These are phyloP conservation scores for Silurus lanzhouensis DNA, from an alignment of 2,797 vertebrate species.

Conservation along the genomic window DNA sequence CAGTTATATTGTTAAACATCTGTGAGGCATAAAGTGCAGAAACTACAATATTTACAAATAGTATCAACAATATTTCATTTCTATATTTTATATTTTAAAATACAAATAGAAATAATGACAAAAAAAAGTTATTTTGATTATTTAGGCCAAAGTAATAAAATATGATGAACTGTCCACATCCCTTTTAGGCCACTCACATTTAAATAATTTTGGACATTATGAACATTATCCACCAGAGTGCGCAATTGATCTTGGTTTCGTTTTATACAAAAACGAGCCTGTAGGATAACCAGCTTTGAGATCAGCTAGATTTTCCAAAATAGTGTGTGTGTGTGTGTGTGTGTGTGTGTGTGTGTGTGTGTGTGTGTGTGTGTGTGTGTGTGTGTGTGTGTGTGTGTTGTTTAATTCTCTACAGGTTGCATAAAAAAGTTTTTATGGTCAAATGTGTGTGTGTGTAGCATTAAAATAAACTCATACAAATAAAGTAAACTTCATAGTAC, in stretches of 20 bases:
- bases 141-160: background rate
- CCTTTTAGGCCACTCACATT: background rate
- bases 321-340: background rate
- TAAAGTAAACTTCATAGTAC: background rate
- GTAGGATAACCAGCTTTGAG: background rate
- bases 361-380: background rate
- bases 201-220: background rate
- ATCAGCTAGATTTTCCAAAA: background rate
- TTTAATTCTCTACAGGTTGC: background rate
- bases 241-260: background rate
- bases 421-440: background rate
- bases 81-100: background rate
- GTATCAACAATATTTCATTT: background rate
- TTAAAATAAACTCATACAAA: background rate
- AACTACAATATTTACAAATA: background rate
- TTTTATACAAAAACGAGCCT: background rate
- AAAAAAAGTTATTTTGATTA: background rate
- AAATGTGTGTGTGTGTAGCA: constrained; percentile 1
- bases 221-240: constrained; percentile 29
- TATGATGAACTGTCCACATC: background rate
- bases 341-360: constrained; percentile 2
- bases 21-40: background rate
- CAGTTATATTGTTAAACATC: background rate
- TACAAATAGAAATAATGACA: background rate
- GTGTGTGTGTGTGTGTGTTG: background rate